Base-by-base conservation (phyloP, 2,888 invertebrate genomes). In the Catocala sponsa region DNA sequence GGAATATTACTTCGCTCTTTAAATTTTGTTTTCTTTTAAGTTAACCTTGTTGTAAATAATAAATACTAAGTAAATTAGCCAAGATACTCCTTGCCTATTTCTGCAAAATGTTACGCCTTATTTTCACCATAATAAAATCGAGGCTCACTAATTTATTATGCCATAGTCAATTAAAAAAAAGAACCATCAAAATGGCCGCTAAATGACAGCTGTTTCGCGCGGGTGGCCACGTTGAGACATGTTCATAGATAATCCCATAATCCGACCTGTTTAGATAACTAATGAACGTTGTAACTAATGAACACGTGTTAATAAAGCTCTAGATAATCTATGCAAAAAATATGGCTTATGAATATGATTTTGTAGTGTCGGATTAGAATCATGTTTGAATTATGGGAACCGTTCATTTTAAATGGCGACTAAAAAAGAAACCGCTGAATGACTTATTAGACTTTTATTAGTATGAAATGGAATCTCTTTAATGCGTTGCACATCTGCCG, bases 171-270 rank as follows among this genome's bases (percentile, higher is more conserved):
- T 70, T 59, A 55, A 62, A 69, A 71, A n/a, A 67, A 62, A 63
- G 61, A 62, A 63, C 70, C 68, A 71, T 70, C 60, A 76, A 73
- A 73, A 71, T 72, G 58, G 61, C 76, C 69, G 76, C 76, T 59
- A 74, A 73, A 60, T 86, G 80, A 85, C 91, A 91, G 85, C 87
- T 89, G 90, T 80, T 70, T 80, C 79, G 74, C 83, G 80, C 83
- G 91, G 90, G 92, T 91, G 91, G 92, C 81, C 91, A 79, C 70
- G 65, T 81, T 71, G 70, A 64, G 91, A 82, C 90, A 79, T 70
- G 65, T 82, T 72, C 74, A 63, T 51, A 78, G 65, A 74, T 80
- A 87, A 87, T 85, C 87, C 68, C 70, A 55, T 90, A 91, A 91
- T 91, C 91, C 87, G 66, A 70, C 79, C 77, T 83, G 82, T 86